Base-by-base conservation (phyloP, 2,888 invertebrate genomes). In the Rotaria socialis region DNA sequence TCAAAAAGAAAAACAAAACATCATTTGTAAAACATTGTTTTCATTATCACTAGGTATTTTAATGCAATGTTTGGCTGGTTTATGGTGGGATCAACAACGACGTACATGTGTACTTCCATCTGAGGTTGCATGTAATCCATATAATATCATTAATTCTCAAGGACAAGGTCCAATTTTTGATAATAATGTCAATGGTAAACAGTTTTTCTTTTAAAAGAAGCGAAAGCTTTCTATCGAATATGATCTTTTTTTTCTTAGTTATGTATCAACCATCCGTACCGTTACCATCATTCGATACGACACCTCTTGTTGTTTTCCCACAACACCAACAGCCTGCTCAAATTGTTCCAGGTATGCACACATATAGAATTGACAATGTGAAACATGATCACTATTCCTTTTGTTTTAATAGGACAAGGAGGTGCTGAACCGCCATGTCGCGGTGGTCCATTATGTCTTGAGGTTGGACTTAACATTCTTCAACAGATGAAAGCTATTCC, bases 51-150 rank as follows among this genome's bases (percentile, higher is more conserved):
- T 19, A 84, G 84, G 87, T 10, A 84, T n/a, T 27, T 50, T 87
- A 27, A 74, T 60, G 75, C 85, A 85, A 84, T 87, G 87, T 47
- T 55, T 87, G 16, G 85, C 84, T 41, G 87, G 87, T 60, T 52
- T 87, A 24, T 87, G 85, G 86, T 87, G 87, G 87, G 87, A 87
- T 85, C 87, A 87, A 74, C 60, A 85, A 27, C 56, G 58, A 47
- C 60, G 85, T 56, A 87, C 84, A 84, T 87, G 87, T 85, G 87
- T 87, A n/a, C 56, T 58, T 41, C 87, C 87, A n/a, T 74, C 85
- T 41, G 87, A 87, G 60, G 86, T 85, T 24, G 43, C 85, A 8
- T 87, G 87, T 84, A 84, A 87, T 41, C 87, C 87, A 56, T 84
- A 74, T 35, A 67, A 87, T 55, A 85, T 87, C n/a, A 84, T 87